phyloP scores from a whole-genome alignment of 2,888 invertebrate genomes.

The Ypsolopha scabrella region DNA sequence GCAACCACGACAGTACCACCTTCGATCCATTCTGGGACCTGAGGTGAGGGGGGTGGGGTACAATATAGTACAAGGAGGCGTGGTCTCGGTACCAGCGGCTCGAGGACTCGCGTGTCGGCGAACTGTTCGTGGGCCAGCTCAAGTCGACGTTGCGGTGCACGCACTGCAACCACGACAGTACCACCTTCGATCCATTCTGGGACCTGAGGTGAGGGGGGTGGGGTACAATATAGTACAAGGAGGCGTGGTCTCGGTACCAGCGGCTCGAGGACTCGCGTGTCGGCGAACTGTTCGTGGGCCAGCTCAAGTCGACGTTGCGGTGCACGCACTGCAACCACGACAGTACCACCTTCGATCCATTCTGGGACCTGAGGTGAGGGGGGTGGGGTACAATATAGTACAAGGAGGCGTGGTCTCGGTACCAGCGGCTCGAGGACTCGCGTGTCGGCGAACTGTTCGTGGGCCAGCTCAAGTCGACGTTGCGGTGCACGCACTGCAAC shows the following conservation, averaged over 20 bases:
- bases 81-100: slow-evolving; percentile 90
- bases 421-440: slow-evolving; percentile 88
- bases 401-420: slow-evolving; percentile 92
- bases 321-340: slow-evolving; percentile 91
- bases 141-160: slow-evolving; percentile 92
- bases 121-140: slow-evolving; percentile 93
- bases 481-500: slow-evolving; percentile 89
- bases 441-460: slow-evolving; percentile 93
- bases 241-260: slow-evolving; percentile 89
- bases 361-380: slow-evolving; percentile 87
- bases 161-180: slow-evolving; percentile 88
- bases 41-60: slow-evolving; percentile 56
- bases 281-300: slow-evolving; percentile 94
- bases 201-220: slow-evolving; percentile 75
- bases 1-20: slow-evolving; percentile 91
- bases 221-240: no score
- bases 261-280: slow-evolving; percentile 90
- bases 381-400: no score
- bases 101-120: slow-evolving; percentile 90
- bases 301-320: slow-evolving; percentile 89
- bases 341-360: slow-evolving; percentile 95
- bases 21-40: slow-evolving; percentile 98
- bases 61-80: no score
- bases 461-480: slow-evolving; percentile 91
- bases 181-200: slow-evolving; percentile 97